Percentiles rank a stretch among this genome's conserved stretches.
These are phyloP conservation scores for Molothrus aeneus DNA, from an alignment of 2,797 vertebrate species.

Conservation along the genomic window DNA sequence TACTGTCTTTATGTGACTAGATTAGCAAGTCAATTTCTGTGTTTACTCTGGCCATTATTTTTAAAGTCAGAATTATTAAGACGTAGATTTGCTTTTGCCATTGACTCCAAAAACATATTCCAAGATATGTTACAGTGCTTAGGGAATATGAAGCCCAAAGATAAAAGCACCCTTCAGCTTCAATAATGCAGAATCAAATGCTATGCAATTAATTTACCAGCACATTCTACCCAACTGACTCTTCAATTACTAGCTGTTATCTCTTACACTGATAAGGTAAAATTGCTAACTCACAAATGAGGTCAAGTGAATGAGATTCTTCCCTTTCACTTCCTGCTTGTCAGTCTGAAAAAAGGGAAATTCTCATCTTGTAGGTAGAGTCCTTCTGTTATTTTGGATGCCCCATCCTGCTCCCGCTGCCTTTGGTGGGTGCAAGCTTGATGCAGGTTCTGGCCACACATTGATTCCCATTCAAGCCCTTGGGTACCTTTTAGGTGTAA, in stretches of 20 bases:
- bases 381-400: background rate
- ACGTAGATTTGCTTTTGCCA: background rate
- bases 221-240: background rate
- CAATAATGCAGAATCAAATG: background rate
- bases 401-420: background rate
- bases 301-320: background rate
- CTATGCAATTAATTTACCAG: background rate
- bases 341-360: background rate
- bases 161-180: background rate
- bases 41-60: background rate
- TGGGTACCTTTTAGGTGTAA: background rate
- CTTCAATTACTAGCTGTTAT: background rate
- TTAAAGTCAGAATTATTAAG: background rate
- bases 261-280: background rate
- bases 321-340: background rate
- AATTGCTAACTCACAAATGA: background rate
- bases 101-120: background rate
- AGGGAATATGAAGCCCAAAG: background rate
- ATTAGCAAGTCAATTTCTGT: background rate
- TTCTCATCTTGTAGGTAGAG: background rate
- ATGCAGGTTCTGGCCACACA: background rate
- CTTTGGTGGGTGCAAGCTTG: background rate
- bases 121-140: background rate
- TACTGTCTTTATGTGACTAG: background rate
- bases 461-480: background rate